These are phyloP conservation scores for Caenorhabditis panamensis DNA, from an alignment of 2,888 invertebrate species.

Conservation along the genomic window DNA sequence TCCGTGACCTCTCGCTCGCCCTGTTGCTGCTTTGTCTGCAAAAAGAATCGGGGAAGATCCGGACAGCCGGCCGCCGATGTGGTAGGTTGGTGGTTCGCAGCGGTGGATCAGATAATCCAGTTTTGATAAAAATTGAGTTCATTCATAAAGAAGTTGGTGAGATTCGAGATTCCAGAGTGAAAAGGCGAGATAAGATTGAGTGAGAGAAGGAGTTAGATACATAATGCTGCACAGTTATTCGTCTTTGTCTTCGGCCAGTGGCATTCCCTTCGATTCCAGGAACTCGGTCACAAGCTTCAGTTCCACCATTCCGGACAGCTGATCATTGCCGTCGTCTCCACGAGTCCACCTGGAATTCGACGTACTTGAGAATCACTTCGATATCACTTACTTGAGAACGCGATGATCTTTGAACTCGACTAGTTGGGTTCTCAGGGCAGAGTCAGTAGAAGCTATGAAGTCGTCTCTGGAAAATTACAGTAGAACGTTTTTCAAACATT, in stretches of 20 bases:
- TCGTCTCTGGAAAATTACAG: slow-evolving; percentile 88
- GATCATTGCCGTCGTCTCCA: slow-evolving; percentile 70
- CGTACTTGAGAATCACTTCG: background rate
- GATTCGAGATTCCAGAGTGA: too few relatives aligned
- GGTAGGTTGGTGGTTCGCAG: too few relatives aligned
- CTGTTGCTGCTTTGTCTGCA: too few relatives aligned
- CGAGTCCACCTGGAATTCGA: slow-evolving; percentile 58
- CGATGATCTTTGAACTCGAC: slow-evolving; percentile 97
- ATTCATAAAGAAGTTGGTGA: too few relatives aligned
- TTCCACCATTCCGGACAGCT: slow-evolving; percentile 67
- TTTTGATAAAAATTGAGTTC: too few relatives aligned
- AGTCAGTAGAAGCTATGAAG: slow-evolving; percentile 93
- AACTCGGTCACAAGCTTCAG: slow-evolving; percentile 65
- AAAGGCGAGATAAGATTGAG: too few relatives aligned
- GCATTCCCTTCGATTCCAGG: slow-evolving; percentile 64
- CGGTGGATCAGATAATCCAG: too few relatives aligned
- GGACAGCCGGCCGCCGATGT: too few relatives aligned
- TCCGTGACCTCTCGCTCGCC: too few relatives aligned
- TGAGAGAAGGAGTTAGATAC: slow-evolving; percentile 52
- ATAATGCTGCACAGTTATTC: slow-evolving; percentile 49
- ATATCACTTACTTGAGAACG: slow-evolving; percentile 85
- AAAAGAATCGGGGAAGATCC: too few relatives aligned
- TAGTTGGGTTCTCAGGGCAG: slow-evolving; percentile 89
- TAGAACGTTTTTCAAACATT: too few relatives aligned
- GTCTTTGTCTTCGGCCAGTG: slow-evolving; percentile 44